Percentiles rank a stretch among this genome's conserved stretches.
Evolutionary conservation across 2,888 invertebrate genomes (phyloP).

Genomic region (Cheilosia urbana): DNA sequence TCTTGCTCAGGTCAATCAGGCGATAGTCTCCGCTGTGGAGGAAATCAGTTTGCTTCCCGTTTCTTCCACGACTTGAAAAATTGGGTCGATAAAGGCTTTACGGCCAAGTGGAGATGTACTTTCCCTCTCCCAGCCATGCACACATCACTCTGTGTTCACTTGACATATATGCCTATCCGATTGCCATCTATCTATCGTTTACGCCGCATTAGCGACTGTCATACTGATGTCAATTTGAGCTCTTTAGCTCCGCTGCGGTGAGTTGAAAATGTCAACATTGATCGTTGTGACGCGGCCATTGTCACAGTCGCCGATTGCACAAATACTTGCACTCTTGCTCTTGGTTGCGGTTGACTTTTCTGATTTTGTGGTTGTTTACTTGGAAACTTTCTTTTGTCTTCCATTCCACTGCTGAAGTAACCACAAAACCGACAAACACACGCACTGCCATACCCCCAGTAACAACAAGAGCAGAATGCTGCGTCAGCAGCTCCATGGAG

Average conservation of each 20-base stretch:
- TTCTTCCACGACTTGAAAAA: too few species aligned
- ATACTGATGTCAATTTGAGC: conserved; percentile 2
- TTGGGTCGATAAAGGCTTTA: background rate
- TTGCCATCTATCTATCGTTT: conserved; percentile 11
- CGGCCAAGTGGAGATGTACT: background rate
- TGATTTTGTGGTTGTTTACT: conserved; percentile 41
- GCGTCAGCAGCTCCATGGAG: conserved; percentile 34
- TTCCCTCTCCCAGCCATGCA: background rate
- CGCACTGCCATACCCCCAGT: background rate
- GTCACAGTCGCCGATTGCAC: conserved; percentile 17
- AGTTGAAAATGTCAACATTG: conserved; percentile 26
- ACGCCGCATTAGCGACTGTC: conserved; percentile 20
- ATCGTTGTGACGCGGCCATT: conserved; percentile 15
- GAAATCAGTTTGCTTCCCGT: too few species aligned
- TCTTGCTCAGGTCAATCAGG: background rate
- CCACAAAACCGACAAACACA: conserved; percentile 28
- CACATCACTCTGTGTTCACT: background rate
- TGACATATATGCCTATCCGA: background rate
- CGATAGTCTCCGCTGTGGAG: too few species aligned
- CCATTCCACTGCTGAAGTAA: conserved; percentile 32
- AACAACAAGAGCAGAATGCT: conserved; percentile 1
- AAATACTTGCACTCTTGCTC: conserved; percentile 8
- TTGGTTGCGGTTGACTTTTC: conserved; percentile 27
- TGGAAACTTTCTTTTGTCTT: conserved; percentile 45
- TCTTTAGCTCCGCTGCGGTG: background rate